Conservation (phyloP, 2,797 vertebrate genomes). For the Tapirus indicus region DNA sequence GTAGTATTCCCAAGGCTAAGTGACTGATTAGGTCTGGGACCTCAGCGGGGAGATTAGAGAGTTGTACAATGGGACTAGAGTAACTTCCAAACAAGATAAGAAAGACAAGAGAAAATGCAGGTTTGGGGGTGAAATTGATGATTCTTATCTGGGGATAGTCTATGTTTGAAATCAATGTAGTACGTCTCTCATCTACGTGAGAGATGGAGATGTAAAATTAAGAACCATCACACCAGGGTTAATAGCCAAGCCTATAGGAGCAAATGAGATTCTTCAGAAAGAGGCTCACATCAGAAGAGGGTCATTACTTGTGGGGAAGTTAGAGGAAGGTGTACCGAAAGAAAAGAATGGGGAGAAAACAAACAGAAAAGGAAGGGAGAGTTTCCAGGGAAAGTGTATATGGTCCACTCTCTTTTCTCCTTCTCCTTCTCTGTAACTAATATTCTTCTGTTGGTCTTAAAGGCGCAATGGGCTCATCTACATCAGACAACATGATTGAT, state of each 20-base stretch:
- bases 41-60: not conserved
- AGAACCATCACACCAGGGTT: not conserved
- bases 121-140: not conserved
- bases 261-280: not conserved
- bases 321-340: not conserved
- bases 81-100: conserved; percentile 3
- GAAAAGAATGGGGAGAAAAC: not conserved
- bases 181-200: not conserved
- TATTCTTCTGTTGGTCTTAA: not conserved
- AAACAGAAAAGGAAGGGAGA: not conserved
- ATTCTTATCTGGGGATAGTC: not conserved
- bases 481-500: not conserved
- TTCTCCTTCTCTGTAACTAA: not conserved
- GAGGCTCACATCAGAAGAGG: not conserved
- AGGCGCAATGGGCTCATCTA: not conserved
- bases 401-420: not conserved
- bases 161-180: not conserved
- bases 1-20: not conserved
- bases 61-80: not conserved
- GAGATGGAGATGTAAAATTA: not conserved
- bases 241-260: not conserved
- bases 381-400: not conserved
- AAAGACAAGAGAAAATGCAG: not conserved
- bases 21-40: not conserved
- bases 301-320: not conserved